Conservation (phyloP, 2,888 invertebrate species). For the Spialia ferax region DNA sequence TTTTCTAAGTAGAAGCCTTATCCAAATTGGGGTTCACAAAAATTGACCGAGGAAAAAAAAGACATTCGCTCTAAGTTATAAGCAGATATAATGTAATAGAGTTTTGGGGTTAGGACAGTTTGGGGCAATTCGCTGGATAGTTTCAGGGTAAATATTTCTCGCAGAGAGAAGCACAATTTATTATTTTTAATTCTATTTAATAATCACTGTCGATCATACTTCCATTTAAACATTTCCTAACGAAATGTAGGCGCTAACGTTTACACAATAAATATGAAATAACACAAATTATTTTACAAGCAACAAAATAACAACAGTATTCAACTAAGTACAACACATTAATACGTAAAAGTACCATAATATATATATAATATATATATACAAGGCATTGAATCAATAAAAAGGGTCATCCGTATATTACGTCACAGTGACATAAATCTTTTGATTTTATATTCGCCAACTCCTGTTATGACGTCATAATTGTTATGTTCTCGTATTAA, state of each 20-base stretch:
- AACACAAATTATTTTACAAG: background rate
- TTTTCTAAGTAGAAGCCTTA: constrained; percentile 50
- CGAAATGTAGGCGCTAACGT: background rate
- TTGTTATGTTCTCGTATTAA: no score
- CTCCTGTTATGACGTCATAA: no score
- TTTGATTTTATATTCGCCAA: no score
- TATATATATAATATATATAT: no score
- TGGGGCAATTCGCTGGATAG: background rate
- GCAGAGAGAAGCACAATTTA: no score
- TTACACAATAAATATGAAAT: background rate
- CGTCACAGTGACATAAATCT: no score
- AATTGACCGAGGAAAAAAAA: constrained; percentile 51
- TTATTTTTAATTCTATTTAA: no score
- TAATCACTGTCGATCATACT: background rate
- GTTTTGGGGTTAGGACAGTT: background rate
- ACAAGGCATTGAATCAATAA: constrained; percentile 7
- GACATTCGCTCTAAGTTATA: background rate
- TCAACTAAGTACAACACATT: background rate
- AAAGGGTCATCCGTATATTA: background rate
- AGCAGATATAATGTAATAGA: background rate
- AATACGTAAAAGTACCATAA: no score
- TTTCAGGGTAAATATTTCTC: background rate
- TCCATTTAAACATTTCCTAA: constrained; percentile 1
- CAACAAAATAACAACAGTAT: no score
- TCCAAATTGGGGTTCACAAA: constrained; percentile 53